Base-by-base conservation (phyloP, 2,888 invertebrate species). In the Labia minor region DNA sequence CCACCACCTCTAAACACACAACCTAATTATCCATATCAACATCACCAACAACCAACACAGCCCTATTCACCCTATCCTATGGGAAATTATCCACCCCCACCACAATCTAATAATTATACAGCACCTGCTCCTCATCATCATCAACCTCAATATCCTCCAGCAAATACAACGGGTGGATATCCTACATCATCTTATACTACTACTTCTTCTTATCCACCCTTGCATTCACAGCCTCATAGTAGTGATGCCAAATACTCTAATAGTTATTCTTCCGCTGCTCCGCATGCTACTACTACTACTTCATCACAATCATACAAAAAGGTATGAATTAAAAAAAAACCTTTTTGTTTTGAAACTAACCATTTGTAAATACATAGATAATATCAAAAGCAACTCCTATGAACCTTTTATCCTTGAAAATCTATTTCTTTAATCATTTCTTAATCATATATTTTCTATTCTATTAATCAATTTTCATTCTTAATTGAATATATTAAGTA, bases 1-100 rank as follows among this genome's bases (percentile, higher is more conserved):
- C 75, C 73, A 67, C 73, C 76, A 11, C 70, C 75, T 63, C 78
- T 78, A 66, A 79, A 80, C 72, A 79, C 80, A 64, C 76, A 78
- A 70, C 76, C 74, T 71, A 74, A 76, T 70, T 76, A 78, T 67
- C 76, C 75, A 71, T 72, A 74, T 21, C 76, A 75, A 62, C 67
- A 64, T 21, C 37, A 18, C 61, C 69, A 20, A 37, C 64, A 19
- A n/a, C 64, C 64, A 63, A 65, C 11, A 3, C 67, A 49, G 14
- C 74, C 75, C 16, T 72, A 73, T 62, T 70, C 70, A 63, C 71
- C 71, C 2, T 49, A 49, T 49, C 49, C 65, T 64, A 66, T 67
- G 37, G 68, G 68, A 61, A 49, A 37, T 26, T 66, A 66, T 62
- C 66, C 70, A 63, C 61, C 67, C 16, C 6, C 62, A 11, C 65